These are phyloP conservation scores for Noturus placidus DNA, from an alignment of 2,113 vertebrate genomes.

Conservation along the genomic window DNA sequence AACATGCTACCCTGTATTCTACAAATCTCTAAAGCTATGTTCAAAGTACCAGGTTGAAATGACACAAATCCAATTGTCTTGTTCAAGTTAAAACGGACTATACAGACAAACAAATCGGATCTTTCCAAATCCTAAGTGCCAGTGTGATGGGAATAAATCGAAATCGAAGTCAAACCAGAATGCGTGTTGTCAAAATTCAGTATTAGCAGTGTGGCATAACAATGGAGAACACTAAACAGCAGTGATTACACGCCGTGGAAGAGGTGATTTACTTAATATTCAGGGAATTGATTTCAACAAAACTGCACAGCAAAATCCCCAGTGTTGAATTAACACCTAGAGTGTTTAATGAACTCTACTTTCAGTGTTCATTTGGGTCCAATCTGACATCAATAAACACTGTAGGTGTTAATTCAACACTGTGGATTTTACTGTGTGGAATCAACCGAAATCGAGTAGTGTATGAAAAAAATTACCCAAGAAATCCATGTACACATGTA, in stretches of 20 bases:
- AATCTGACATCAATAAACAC: no score
- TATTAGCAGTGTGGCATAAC: not conserved
- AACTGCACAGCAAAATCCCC: not conserved
- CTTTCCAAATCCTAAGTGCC: not conserved
- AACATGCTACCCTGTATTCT: slow-evolving; percentile 71
- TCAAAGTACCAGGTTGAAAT: not conserved
- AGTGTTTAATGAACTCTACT: no score
- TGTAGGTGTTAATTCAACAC: no score
- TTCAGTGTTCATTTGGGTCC: no score
- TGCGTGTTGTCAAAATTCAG: not conserved
- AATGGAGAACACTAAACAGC: not conserved
- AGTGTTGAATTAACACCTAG: no score
- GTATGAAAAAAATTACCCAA: not conserved
- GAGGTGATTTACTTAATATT: not conserved
- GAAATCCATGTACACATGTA: not conserved
- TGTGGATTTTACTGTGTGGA: not conserved
- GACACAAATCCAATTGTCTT: not conserved
- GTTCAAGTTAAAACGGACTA: not conserved
- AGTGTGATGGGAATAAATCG: not conserved
- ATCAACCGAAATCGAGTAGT: not conserved
- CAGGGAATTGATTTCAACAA: not conserved
- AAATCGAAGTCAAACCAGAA: not conserved
- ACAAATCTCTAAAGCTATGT: slow-evolving; percentile 47
- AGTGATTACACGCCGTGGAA: not conserved
- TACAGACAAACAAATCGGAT: not conserved